Percentiles rank a stretch among this genome's conserved stretches.
Evolutionary conservation across 2,888 invertebrate genomes (phyloP).

Genomic region (Drosophila gaucha): DNA sequence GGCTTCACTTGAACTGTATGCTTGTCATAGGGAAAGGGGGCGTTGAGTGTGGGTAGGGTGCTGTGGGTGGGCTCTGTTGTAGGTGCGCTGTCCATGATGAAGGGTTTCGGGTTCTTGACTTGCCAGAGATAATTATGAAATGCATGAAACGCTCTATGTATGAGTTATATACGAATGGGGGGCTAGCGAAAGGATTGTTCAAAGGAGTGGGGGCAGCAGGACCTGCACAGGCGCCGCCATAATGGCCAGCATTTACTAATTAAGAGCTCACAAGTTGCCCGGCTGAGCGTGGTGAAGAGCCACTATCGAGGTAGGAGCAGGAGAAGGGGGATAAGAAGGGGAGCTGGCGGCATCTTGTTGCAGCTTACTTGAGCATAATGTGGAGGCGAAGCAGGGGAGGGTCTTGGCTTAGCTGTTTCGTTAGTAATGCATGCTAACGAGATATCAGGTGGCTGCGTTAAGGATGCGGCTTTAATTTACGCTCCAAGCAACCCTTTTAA

Average conservation of each 20-base stretch:
- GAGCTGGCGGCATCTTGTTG: conserved; percentile 45
- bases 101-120: conserved; percentile 79
- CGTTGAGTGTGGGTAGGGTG: background rate
- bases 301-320: conserved; percentile 28
- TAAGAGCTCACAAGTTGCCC: conserved; percentile 75
- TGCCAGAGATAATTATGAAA: conserved; percentile 75
- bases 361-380: conserved; percentile 40
- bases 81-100: conserved; percentile 73
- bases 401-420: conserved; percentile 36
- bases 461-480: conserved; percentile 37
- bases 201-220: background rate
- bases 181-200: background rate
- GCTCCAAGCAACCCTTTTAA: conserved; percentile 34
- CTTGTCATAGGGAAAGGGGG: conserved; percentile 7
- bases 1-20: conserved; percentile 41
- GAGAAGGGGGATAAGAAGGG: background rate
- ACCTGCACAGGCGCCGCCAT: conserved; percentile 57
- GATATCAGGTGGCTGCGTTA: conserved; percentile 68
- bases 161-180: conserved; percentile 59
- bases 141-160: conserved; percentile 72
- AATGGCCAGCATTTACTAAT: conserved; percentile 77
- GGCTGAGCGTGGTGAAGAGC: conserved; percentile 67
- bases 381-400: background rate
- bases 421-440: conserved; percentile 75
- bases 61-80: conserved; percentile 36